phyloP scores from a whole-genome alignment of 2,113 vertebrate genomes.

The Dicrurus megarhynchus region DNA sequence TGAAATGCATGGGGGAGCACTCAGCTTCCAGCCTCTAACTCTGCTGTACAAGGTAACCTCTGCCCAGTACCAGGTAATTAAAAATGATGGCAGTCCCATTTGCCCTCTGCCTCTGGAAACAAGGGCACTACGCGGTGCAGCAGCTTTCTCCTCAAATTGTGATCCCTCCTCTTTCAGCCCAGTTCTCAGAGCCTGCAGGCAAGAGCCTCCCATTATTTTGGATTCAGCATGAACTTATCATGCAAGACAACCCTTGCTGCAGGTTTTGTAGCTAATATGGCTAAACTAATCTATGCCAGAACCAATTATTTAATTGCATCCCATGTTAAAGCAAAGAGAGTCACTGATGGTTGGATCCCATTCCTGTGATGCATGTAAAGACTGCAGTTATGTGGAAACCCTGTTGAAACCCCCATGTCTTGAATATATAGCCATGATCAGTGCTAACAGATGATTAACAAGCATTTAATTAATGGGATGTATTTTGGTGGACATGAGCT shows the following conservation, averaged over 20 bases:
- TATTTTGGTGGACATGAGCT: neutral
- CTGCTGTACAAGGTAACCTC: neutral
- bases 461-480: neutral
- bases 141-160: neutral
- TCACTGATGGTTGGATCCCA: neutral
- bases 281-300: constrained; percentile 29
- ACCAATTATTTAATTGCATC: constrained; percentile 2
- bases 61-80: neutral
- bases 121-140: neutral
- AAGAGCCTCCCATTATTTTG: neutral
- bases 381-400: neutral
- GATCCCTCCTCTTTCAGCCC: neutral
- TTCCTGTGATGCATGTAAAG: neutral
- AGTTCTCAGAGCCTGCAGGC: constrained; percentile 5
- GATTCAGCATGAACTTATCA: neutral
- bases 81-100: neutral
- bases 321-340: neutral
- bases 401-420: rapidly evolving
- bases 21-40: neutral
- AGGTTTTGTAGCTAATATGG: neutral
- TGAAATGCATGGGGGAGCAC: neutral
- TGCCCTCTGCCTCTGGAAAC: neutral
- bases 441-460: neutral
- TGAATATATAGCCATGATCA: neutral
- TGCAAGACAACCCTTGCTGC: constrained; percentile 16